phyloP scores from a whole-genome alignment of 1,140 invertebrate genomes.

The Sesamia nonagrioides region DNA sequence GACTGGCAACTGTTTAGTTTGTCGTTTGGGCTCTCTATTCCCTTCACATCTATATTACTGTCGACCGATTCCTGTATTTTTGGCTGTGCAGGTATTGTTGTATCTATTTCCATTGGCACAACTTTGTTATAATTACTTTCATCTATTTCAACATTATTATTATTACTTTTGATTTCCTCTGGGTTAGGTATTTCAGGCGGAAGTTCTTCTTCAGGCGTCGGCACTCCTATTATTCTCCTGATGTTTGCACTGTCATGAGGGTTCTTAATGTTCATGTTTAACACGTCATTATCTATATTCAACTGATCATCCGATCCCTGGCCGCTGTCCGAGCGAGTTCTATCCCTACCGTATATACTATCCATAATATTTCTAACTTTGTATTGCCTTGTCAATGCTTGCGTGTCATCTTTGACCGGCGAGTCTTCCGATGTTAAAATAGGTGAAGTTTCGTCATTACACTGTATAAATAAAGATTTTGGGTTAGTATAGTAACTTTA shows the following conservation, averaged over 20 bases:
- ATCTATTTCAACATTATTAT: conserved; percentile 76
- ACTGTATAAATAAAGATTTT: conserved; percentile 66
- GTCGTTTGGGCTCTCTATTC: conserved; percentile 74
- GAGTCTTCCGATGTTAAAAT: conserved; percentile 82
- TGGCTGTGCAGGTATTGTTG: conserved; percentile 69
- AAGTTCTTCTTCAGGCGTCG: conserved; percentile 75
- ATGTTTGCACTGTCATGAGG: conserved; percentile 79
- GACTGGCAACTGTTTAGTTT: conserved; percentile 81
- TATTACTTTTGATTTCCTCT: conserved; percentile 70
- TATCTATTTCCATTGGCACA: conserved; percentile 83
- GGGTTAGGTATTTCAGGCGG: conserved; percentile 71
- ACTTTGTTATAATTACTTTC: conserved; percentile 78
- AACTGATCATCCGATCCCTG: conserved; percentile 83
- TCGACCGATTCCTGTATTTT: conserved; percentile 77
- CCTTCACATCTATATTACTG: conserved; percentile 66
- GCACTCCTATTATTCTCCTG: conserved; percentile 81
- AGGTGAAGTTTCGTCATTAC: conserved; percentile 80
- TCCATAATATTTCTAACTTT: conserved; percentile 80
- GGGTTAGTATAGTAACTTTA: conserved; percentile 45
- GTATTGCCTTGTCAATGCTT: conserved; percentile 69
- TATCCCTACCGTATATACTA: conserved; percentile 75
- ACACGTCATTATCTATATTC: conserved; percentile 75
- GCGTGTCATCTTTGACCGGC: conserved; percentile 78
- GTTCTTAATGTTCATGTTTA: conserved; percentile 75
- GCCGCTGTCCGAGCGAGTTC: conserved; percentile 80